A percentile compares a stretch with the other conserved stretches of the same genome.
These are phyloP conservation scores for Steinernema carpocapsae DNA, from an alignment of 2,888 invertebrate species.

Conservation along the genomic window DNA sequence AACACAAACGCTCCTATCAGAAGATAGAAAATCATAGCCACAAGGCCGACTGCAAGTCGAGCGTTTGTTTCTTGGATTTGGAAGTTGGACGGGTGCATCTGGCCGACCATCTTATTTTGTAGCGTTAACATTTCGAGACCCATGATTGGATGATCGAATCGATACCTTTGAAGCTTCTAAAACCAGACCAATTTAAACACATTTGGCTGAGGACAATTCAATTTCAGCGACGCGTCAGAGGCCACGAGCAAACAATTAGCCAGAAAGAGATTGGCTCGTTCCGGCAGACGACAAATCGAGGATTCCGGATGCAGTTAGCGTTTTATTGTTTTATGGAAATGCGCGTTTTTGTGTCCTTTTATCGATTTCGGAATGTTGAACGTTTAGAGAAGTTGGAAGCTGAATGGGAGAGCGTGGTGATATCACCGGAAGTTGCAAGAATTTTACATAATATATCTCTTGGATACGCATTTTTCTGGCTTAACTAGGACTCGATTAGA, in stretches of 20 bases:
- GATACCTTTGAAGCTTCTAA: not conserved
- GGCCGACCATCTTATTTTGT: slow-evolving; percentile 49
- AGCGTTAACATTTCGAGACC: slow-evolving; percentile 58
- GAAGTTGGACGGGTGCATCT: slow-evolving; percentile 32
- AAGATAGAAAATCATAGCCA: slow-evolving; percentile 72
- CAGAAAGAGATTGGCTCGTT: slow-evolving; percentile 5
- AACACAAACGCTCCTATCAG: slow-evolving; percentile 81
- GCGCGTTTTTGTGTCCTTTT: not conserved
- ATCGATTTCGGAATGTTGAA: not conserved
- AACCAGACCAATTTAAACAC: not conserved
- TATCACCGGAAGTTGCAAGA: slow-evolving; percentile 5
- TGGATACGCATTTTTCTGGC: no score
- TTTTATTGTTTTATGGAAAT: not conserved
- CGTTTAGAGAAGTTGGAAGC: no score
- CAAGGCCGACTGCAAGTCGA: slow-evolving; percentile 55
- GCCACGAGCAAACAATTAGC: slow-evolving; percentile 10
- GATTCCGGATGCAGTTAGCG: not conserved
- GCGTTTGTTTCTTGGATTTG: slow-evolving; percentile 53
- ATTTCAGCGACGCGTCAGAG: not conserved
- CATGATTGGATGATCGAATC: slow-evolving; percentile 44
- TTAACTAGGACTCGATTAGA: no score
- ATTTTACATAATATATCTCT: no score
- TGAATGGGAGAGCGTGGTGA: not conserved
- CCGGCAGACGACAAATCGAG: not conserved
- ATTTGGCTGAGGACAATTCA: not conserved